Evolutionary conservation across 2,888 invertebrate genomes (phyloP).

Genomic region (Dicyrtomina minuta): DNA sequence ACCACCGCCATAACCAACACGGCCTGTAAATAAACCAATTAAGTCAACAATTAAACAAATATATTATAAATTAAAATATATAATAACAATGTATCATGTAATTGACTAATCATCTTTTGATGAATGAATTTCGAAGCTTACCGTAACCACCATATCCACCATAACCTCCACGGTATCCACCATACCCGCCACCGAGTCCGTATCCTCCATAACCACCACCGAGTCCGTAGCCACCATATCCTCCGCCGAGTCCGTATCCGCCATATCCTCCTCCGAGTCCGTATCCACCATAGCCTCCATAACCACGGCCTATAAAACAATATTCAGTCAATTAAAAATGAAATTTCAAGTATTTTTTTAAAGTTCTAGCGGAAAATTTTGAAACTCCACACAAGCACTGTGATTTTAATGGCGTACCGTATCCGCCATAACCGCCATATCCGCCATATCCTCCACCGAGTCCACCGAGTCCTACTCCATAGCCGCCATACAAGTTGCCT

Average conservation of each 20-base stretch:
- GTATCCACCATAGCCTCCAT: constrained; percentile 25
- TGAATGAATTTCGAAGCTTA: too few relatives aligned
- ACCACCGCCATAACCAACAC: too few relatives aligned
- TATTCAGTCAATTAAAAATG: background rate
- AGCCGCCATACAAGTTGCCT: constrained; percentile 37
- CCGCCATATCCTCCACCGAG: constrained; percentile 17
- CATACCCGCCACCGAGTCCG: constrained; percentile 1
- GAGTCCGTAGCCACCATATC: constrained; percentile 25
- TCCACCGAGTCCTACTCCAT: constrained; percentile 30
- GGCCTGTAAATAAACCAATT: too few relatives aligned
- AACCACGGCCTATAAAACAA: background rate
- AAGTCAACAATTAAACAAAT: too few relatives aligned
- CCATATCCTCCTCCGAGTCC: constrained; percentile 5
- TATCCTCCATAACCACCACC: constrained; percentile 26
- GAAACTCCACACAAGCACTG: background rate
- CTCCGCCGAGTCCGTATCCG: constrained; percentile 15
- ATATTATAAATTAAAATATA: too few relatives aligned
- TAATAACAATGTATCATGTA: too few relatives aligned
- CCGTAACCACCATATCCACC: background rate
- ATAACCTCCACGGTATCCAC: background rate
- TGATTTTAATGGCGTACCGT: background rate
- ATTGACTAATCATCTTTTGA: too few relatives aligned
- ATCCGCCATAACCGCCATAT: background rate
- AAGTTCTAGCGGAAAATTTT: too few relatives aligned
- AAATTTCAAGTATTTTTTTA: background rate